These are phyloP conservation scores for Leucoptera coffeella DNA, from an alignment of 2,888 invertebrate species.

Conservation along the genomic window DNA sequence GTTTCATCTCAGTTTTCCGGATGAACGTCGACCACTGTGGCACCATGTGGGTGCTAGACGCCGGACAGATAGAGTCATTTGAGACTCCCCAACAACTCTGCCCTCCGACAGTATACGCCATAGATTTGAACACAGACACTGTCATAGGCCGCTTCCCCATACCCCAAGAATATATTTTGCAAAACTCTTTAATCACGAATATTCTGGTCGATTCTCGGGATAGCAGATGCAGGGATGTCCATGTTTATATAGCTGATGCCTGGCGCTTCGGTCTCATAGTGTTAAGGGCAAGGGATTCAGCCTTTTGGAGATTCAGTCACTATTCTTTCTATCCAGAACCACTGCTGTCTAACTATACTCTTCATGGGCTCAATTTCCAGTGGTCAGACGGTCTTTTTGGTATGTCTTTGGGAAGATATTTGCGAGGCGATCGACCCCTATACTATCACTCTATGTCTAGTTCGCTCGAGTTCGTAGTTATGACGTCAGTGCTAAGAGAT, in stretches of 20 bases:
- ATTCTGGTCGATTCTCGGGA: conserved; percentile 60
- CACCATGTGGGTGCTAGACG: conserved; percentile 74
- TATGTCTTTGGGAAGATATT: conserved; percentile 59
- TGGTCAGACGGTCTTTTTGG: conserved; percentile 81
- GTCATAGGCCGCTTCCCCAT: conserved; percentile 58
- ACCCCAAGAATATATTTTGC: conserved; percentile 59
- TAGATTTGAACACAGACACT: conserved; percentile 61
- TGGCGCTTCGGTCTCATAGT: conserved; percentile 61
- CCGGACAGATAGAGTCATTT: conserved; percentile 67
- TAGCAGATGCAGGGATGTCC: conserved; percentile 54
- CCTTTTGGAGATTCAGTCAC: conserved; percentile 63
- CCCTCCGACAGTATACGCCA: conserved; percentile 68
- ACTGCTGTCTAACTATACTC: conserved; percentile 64
- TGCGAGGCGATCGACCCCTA: conserved; percentile 55
- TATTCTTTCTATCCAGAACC: conserved; percentile 69
- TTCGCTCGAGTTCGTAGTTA: conserved; percentile 69
- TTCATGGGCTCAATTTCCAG: conserved; percentile 71
- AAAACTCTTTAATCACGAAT: conserved; percentile 64
- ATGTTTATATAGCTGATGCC: conserved; percentile 65
- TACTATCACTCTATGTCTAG: conserved; percentile 83
- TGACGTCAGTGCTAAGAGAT: conserved; percentile 63
- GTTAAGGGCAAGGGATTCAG: conserved; percentile 51
- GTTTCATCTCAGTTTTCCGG: conserved; percentile 74
- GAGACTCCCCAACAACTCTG: conserved; percentile 60
- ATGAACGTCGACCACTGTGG: conserved; percentile 70